Percentiles rank a stretch among this genome's conserved stretches.
Evolutionary conservation across 2,113 vertebrate species (phyloP).

Genomic region (Bambusicola thoracicus): DNA sequence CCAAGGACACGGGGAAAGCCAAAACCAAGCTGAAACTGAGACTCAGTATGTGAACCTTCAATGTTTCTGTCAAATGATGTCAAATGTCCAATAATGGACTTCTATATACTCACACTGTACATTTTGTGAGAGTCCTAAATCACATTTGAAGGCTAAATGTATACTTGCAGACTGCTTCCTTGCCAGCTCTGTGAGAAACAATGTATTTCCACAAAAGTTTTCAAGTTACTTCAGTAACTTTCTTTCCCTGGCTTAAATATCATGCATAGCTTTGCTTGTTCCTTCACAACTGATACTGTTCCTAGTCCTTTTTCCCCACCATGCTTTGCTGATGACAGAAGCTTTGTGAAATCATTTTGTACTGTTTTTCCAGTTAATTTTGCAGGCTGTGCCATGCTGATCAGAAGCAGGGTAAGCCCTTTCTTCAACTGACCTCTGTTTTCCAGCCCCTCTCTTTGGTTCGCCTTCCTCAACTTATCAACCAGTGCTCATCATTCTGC

Average conservation of each 20-base stretch:
- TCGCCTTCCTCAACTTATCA: not conserved
- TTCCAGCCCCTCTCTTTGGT: not conserved
- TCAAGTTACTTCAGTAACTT: not conserved
- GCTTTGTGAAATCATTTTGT: not conserved
- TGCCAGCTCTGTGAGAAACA: not conserved
- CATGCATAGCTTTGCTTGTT: not conserved
- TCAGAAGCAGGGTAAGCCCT: not conserved
- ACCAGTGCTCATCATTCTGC: not conserved
- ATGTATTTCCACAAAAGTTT: not conserved
- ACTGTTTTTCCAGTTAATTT: not conserved
- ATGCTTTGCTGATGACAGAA: not conserved
- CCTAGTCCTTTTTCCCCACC: not conserved
- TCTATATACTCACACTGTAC: not conserved
- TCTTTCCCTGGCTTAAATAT: not conserved
- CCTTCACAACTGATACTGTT: not conserved
- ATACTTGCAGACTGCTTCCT: not conserved
- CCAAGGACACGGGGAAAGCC: not conserved
- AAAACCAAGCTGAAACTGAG: not conserved
- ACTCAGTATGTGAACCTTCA: not conserved
- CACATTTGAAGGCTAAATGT: not conserved
- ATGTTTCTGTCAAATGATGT: not conserved
- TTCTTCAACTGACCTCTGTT: not conserved
- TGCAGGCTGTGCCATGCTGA: not conserved
- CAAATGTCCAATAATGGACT: no score
- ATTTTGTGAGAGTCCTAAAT: not conserved